phyloP scores from a whole-genome alignment of 2,113 vertebrate genomes.

The Monopterus albus region DNA sequence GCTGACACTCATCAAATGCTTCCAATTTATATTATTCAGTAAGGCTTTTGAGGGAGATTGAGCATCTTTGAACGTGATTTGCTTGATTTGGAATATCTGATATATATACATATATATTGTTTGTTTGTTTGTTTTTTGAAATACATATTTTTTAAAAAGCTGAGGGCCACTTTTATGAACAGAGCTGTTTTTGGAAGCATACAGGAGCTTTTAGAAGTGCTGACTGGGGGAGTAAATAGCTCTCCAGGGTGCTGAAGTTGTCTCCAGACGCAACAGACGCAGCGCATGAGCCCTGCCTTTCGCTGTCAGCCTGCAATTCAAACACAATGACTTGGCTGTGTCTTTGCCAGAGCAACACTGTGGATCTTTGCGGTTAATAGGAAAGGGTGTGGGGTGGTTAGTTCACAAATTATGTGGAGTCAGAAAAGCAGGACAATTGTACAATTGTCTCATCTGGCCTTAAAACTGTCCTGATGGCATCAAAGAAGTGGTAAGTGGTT shows the following conservation, averaged over 20 bases:
- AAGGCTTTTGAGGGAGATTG: neutral
- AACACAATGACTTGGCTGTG: constrained; percentile 48
- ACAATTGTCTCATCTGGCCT: constrained; percentile 28
- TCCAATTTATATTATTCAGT: neutral
- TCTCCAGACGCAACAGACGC: constrained; percentile 63
- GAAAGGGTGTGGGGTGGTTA: constrained; percentile 28
- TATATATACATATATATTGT: neutral
- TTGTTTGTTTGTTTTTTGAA: neutral
- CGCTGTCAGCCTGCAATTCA: constrained; percentile 42
- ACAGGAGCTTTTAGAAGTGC: constrained; percentile 51
- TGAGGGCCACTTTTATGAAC: neutral
- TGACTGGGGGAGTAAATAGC: constrained; percentile 74
- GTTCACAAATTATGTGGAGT: constrained; percentile 14
- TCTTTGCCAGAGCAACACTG: constrained; percentile 11
- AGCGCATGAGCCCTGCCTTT: constrained; percentile 36
- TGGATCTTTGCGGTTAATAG: constrained; percentile 1
- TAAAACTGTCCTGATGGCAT: constrained; percentile 36
- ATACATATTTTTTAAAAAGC: too few species aligned
- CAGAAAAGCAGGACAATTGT: constrained; percentile 14
- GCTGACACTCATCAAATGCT: constrained; percentile 33
- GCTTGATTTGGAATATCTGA: constrained; percentile 4
- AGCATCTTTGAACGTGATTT: neutral
- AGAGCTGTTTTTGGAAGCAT: constrained; percentile 52
- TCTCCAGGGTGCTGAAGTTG: constrained; percentile 86
- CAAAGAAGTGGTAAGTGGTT: constrained; percentile 54